Evolutionary conservation across 2,888 invertebrate genomes (phyloP).

Genomic region (Pristionchus maxplancki): DNA sequence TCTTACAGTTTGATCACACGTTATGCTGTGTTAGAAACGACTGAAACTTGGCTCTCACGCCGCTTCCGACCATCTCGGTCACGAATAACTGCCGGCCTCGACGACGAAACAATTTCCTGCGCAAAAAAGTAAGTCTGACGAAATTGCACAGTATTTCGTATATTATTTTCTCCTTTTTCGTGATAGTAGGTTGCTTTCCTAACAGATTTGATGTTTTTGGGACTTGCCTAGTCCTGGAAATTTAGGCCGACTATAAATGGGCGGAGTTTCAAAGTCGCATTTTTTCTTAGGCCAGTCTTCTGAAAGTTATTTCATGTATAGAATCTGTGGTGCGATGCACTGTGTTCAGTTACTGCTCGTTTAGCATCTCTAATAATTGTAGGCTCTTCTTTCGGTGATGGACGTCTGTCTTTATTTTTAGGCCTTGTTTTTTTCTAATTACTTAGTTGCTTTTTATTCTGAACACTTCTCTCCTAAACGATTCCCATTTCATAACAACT

Average conservation of each 20-base stretch:
- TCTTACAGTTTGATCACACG: conserved; percentile 24
- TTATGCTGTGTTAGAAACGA: conserved; percentile 27
- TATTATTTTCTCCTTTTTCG: not conserved
- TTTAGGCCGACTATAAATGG: conserved; percentile 12
- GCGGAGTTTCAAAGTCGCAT: conserved; percentile 6
- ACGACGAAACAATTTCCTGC: conserved; percentile 15
- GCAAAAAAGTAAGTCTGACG: conserved; percentile 37
- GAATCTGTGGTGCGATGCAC: no score
- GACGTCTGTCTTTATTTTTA: no score
- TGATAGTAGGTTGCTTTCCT: not conserved
- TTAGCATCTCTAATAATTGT: no score
- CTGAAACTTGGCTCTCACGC: conserved; percentile 45
- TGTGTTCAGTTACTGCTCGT: no score
- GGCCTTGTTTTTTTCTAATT: no score
- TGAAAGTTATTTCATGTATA: not conserved
- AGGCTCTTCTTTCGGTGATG: no score
- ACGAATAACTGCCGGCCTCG: conserved; percentile 4
- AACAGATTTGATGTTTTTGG: not conserved
- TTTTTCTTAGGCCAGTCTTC: not conserved
- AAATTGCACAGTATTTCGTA: not conserved
- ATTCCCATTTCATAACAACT: no score
- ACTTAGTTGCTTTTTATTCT: no score
- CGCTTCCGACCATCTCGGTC: conserved; percentile 45
- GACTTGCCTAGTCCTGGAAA: not conserved
- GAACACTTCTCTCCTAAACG: no score